These are phyloP conservation scores for Orgyia antiqua DNA, from an alignment of 2,888 invertebrate genomes.

Conservation along the genomic window DNA sequence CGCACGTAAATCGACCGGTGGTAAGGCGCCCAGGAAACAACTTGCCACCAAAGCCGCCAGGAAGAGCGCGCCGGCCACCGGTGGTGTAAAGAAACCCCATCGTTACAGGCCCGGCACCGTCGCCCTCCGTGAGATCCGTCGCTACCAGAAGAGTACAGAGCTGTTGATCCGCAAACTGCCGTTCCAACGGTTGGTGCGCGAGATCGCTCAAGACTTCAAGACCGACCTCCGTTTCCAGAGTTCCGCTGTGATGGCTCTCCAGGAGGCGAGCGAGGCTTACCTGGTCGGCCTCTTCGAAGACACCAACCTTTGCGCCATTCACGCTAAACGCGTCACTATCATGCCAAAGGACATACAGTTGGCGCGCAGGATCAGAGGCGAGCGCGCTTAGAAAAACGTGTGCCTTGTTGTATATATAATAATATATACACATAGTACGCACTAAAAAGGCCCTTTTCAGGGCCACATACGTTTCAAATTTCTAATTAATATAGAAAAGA, in stretches of 20 bases:
- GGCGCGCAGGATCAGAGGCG: constrained; percentile 56
- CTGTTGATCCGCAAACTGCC: constrained; percentile 84
- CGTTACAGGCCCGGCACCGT: constrained; percentile 83
- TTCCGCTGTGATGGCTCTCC: constrained; percentile 83
- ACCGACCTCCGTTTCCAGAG: constrained; percentile 84
- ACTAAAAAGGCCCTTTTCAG: constrained; percentile 74
- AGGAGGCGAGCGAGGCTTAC: constrained; percentile 80
- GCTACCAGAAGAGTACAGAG: constrained; percentile 87
- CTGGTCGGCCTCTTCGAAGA: constrained; percentile 85
- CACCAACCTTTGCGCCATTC: constrained; percentile 88
- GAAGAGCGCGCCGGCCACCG: constrained; percentile 85
- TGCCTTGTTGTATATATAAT: background rate
- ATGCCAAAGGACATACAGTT: constrained; percentile 65
- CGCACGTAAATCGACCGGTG: constrained; percentile 85
- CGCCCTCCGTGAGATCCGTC: constrained; percentile 83
- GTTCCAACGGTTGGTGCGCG: constrained; percentile 84
- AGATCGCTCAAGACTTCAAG: constrained; percentile 87
- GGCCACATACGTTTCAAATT: constrained; percentile 35
- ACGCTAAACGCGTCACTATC: constrained; percentile 73
- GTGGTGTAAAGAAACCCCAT: constrained; percentile 86
- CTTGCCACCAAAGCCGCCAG: constrained; percentile 84
- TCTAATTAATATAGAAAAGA: too few species aligned
- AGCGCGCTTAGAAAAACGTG: constrained; percentile 41
- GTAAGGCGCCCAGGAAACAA: constrained; percentile 85
- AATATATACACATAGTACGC: constrained; percentile 2